Evolutionary conservation across 1,140 invertebrate genomes (phyloP).

Genomic region (Tribolium madens): DNA sequence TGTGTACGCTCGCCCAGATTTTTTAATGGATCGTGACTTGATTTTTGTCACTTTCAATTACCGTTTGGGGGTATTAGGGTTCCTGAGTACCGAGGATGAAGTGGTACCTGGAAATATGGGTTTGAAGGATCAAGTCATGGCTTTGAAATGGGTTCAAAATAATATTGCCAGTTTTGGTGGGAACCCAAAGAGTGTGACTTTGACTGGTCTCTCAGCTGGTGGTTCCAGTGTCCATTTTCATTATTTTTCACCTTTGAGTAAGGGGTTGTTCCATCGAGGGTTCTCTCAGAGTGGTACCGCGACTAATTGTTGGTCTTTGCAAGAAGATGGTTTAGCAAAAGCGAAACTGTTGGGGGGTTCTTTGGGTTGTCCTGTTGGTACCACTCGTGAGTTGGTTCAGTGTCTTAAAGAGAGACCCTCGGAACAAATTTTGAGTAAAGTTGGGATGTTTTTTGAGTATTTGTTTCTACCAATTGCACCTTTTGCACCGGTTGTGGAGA

Average conservation of each 20-base stretch:
- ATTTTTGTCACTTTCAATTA: constrained; percentile 76
- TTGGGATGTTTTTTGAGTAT: constrained; percentile 10
- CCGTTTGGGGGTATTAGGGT: constrained; percentile 74
- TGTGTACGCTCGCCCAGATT: constrained; percentile 67
- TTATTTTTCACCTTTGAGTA: constrained; percentile 65
- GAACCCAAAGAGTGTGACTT: constrained; percentile 68
- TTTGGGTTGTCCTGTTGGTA: constrained; percentile 77
- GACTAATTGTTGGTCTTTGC: constrained; percentile 73
- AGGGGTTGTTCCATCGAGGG: constrained; percentile 76
- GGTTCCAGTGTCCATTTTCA: constrained; percentile 73
- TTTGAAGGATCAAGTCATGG: constrained; percentile 72
- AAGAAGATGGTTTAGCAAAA: constrained; percentile 71
- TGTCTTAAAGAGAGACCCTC: constrained; percentile 71
- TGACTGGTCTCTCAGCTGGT: constrained; percentile 70
- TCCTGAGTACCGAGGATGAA: constrained; percentile 70
- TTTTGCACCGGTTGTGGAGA: constrained; percentile 61
- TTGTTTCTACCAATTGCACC: constrained; percentile 59
- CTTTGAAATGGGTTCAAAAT: constrained; percentile 73
- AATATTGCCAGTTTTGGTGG: constrained; percentile 70
- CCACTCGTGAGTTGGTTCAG: constrained; percentile 72
- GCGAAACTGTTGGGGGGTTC: constrained; percentile 73
- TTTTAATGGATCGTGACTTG: constrained; percentile 72
- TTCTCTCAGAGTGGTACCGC: constrained; percentile 84
- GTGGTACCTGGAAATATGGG: constrained; percentile 72
- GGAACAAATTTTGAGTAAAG: neutral